A percentile compares a stretch with the other conserved stretches of the same genome.
Evolutionary conservation across 2,113 vertebrate genomes (phyloP).

Genomic region (Charina bottae): DNA sequence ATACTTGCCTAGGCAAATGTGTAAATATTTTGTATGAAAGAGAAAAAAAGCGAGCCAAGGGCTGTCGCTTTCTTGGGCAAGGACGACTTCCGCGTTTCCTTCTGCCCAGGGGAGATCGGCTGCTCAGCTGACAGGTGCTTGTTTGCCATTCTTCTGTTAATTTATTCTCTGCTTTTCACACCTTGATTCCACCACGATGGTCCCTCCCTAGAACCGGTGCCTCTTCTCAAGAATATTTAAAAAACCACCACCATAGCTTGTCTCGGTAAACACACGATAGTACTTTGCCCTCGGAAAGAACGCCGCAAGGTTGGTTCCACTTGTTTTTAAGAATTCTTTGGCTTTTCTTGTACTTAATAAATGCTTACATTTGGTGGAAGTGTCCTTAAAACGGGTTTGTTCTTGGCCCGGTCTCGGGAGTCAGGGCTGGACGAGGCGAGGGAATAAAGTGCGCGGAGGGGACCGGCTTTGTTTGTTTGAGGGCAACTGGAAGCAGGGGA

Average conservation of each 20-base stretch:
- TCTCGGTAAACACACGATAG: background rate
- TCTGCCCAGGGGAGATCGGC: background rate
- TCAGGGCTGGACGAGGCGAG: background rate
- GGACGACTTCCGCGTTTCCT: rapidly evolving
- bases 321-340: slow-evolving; percentile 1
- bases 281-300: background rate
- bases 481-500: background rate
- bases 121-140: background rate
- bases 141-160: background rate
- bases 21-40: slow-evolving; percentile 21
- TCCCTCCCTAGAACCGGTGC: rapidly evolving
- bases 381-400: background rate
- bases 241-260: background rate
- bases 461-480: too few relatives aligned
- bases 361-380: slow-evolving; percentile 16
- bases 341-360: slow-evolving; percentile 39
- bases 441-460: background rate
- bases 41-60: background rate
- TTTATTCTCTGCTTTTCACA: background rate
- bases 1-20: background rate
- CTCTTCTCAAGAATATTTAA: background rate
- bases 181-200: rapidly evolving
- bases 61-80: rapidly evolving
- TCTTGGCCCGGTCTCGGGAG: background rate
- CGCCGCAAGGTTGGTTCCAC: background rate